Conservation (phyloP, 2,113 vertebrate species). For the Candoia aspera region DNA sequence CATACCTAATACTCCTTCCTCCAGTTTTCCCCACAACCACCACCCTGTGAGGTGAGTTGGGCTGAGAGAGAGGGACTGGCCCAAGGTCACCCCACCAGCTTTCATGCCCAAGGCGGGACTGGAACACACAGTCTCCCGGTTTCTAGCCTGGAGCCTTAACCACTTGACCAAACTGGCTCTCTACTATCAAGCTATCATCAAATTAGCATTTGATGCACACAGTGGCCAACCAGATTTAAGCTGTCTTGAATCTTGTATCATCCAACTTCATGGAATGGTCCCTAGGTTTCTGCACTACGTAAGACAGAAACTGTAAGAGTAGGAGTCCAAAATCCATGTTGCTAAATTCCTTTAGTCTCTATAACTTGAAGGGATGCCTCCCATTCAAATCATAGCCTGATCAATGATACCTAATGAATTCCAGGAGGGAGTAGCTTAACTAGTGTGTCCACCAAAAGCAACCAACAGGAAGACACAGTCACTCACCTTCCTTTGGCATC, state of each 20-base stretch:
- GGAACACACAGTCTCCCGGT: no score
- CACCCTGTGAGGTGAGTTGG: no score
- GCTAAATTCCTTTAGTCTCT: background rate
- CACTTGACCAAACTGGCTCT: no score
- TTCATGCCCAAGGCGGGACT: no score
- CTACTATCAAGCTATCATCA: no score
- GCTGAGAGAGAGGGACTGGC: no score
- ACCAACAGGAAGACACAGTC: background rate
- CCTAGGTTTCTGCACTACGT: background rate
- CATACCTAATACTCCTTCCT: no score
- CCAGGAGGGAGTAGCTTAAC: background rate
- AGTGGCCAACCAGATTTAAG: background rate
- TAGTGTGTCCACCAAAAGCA: background rate
- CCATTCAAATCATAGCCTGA: background rate
- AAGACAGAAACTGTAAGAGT: background rate
- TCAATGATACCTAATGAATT: background rate
- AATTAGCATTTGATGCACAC: background rate
- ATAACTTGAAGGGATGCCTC: background rate
- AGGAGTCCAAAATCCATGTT: no score
- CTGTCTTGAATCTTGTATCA: background rate
- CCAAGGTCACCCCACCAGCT: no score
- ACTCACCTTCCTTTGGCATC: constrained; percentile 95
- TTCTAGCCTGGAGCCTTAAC: no score
- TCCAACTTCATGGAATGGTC: background rate
- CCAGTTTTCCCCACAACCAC: no score